Evolutionary conservation across 2,888 invertebrate genomes (phyloP).

Genomic region (Yponomeuta malinellus): DNA sequence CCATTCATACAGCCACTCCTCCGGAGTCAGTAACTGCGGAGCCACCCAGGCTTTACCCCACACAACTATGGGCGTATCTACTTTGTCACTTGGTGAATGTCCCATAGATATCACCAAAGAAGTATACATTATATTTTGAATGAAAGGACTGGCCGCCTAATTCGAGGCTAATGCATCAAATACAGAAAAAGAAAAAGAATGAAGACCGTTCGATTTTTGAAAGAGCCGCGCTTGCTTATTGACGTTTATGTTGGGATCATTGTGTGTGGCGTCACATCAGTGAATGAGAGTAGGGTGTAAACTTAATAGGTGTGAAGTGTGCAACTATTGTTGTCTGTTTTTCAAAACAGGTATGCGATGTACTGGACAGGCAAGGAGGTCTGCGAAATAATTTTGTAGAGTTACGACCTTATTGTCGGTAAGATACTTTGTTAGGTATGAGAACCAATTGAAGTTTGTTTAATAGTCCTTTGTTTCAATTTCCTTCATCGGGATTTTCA

Average conservation of each 20-base stretch:
- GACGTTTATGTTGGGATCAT: conserved; percentile 67
- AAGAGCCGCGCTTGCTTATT: conserved; percentile 54
- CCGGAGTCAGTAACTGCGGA: conserved; percentile 16
- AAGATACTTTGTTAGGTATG: conserved; percentile 2
- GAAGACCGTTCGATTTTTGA: conserved; percentile 52
- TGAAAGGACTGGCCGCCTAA: conserved; percentile 63
- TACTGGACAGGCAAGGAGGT: conserved; percentile 31
- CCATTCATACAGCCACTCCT: neutral
- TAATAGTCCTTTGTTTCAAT: neutral
- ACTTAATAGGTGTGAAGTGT: conserved; percentile 74
- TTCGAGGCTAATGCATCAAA: conserved; percentile 72
- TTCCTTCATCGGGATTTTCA: neutral
- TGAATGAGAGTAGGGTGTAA: conserved; percentile 62
- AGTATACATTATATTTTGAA: conserved; percentile 35
- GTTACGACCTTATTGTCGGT: conserved; percentile 11
- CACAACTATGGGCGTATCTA: conserved; percentile 64
- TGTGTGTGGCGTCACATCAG: conserved; percentile 64
- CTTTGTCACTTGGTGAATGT: conserved; percentile 63
- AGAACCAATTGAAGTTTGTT: conserved; percentile 1
- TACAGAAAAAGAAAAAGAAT: conserved; percentile 39
- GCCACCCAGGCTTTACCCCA: conserved; percentile 69
- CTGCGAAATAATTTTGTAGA: conserved; percentile 37
- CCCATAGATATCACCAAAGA: conserved; percentile 45
- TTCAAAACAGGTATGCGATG: conserved; percentile 47
- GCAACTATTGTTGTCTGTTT: conserved; percentile 48